Base-by-base conservation (phyloP, 2,888 invertebrate species). In the Uropetala carovei region DNA sequence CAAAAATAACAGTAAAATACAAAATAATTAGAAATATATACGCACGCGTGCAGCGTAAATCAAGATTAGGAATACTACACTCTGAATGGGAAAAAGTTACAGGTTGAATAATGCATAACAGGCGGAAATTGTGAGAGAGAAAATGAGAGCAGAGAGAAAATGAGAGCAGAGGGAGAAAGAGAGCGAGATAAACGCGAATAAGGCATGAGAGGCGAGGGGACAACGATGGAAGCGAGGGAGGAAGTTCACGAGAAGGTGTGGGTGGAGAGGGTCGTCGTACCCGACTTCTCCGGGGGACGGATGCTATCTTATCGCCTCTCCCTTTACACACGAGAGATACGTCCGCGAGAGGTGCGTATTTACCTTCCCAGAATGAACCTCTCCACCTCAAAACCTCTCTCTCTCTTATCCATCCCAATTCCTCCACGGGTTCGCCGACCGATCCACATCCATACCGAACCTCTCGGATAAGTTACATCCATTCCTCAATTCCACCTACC, bases 341-440 rank as follows among this genome's bases (percentile, higher is more conserved):
- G 89, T 89, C 43, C 30, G 89, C 89, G 64, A 68, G 64, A 89
- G 89, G 89, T 89, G 89, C 89, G 89, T 89, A 89, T 89, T 89
- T 89, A 89, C 89, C 64, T 89, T 68, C 89, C 68, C 89, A 89
- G 89, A 64, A 89, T 89, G 89, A 89, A 64, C 60, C 56, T 43
- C 89, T 60, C 89, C 60, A 86, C 86, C 59, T 30, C 82, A 82
- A 82, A 82, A 82, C 82, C 82, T 43, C 30, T 43, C 30, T 16
- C 27, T 68, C 68, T 64, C 64, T 64, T 14, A 16, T n/a, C 82
- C 83, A n/a, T 10, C 30, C 16, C 59, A 60, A 13, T 30, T 86
- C 60, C 60, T 16, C 57, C 59, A 59, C 22, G n/a, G n/a, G 75
- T 75, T 75, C 58, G 11, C 84, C 57, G 13, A 22, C 59, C 16